Percentiles rank a stretch among this genome's conserved stretches.
Conservation (phyloP, 1,140 invertebrate species). For the Harpegnathos saltator region DNA sequence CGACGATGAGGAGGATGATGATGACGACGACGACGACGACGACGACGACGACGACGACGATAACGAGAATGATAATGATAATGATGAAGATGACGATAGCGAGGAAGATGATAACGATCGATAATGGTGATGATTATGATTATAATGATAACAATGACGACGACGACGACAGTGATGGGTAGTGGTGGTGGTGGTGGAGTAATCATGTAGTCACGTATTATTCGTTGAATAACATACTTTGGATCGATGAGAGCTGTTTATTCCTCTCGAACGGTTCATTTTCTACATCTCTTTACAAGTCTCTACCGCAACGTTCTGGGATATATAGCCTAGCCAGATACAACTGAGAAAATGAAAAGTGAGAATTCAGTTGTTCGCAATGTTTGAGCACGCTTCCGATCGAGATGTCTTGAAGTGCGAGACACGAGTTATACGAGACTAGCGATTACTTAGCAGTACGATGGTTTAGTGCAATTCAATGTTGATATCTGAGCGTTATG, state of each 20-base stretch:
- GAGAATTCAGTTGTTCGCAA: neutral
- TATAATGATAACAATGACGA: neutral
- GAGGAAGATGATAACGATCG: neutral
- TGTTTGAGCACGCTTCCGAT: conserved; percentile 33
- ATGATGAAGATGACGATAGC: neutral
- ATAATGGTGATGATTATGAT: neutral
- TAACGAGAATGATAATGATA: neutral
- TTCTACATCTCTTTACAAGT: conserved; percentile 61
- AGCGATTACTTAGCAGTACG: conserved; percentile 22
- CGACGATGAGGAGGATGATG: too few species aligned
- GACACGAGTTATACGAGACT: conserved; percentile 17
- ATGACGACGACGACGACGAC: neutral
- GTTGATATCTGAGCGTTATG: conserved; percentile 17
- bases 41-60: neutral
- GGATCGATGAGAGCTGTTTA: neutral
- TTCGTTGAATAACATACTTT: conserved; percentile 31
- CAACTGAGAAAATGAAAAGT: conserved; percentile 52
- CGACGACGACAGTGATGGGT: neutral
- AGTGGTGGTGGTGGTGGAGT: neutral
- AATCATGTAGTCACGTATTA: conserved; percentile 31
- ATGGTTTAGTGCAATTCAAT: neutral
- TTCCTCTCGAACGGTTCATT: conserved; percentile 29
- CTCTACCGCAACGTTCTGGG: conserved; percentile 22
- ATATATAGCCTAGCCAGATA: conserved; percentile 54
- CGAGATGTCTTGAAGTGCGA: neutral